phyloP scores from a whole-genome alignment of 1,140 invertebrate species.

The Oppia nitens region DNA sequence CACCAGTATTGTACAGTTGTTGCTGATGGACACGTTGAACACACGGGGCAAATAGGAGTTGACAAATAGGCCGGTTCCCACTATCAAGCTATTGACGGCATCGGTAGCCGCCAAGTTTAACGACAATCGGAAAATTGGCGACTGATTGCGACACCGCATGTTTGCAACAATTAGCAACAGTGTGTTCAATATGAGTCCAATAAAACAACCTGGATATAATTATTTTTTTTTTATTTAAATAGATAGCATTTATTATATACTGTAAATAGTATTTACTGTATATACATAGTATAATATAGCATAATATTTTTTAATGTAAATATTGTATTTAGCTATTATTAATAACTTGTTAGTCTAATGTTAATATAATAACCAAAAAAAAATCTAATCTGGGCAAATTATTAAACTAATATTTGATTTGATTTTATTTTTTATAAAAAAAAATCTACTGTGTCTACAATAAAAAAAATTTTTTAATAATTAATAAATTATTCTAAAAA shows the following conservation, averaged over 20 bases:
- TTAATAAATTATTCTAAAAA: too few relatives aligned
- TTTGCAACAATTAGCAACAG: constrained; percentile 1
- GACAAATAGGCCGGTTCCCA: constrained; percentile 35
- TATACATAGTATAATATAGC: too few relatives aligned
- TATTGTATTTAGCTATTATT: neutral
- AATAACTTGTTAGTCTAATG: neutral
- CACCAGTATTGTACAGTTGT: constrained; percentile 26
- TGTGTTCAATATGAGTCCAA: constrained; percentile 1
- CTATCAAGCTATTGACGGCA: constrained; percentile 34
- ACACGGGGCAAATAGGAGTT: constrained; percentile 34
- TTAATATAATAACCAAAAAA: too few relatives aligned
- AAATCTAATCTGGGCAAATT: too few relatives aligned
- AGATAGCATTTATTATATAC: too few relatives aligned
- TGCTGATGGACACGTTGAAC: constrained; percentile 17
- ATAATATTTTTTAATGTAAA: neutral
- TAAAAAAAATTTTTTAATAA: too few relatives aligned
- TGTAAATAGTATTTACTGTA: too few relatives aligned
- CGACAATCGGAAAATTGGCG: constrained; percentile 37
- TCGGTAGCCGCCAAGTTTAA: constrained; percentile 41
- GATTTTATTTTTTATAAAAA: too few relatives aligned
- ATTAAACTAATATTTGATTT: too few relatives aligned
- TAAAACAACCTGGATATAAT: neutral
- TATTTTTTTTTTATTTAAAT: too few relatives aligned
- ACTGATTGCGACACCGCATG: constrained; percentile 3
- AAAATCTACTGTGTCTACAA: too few relatives aligned